These are phyloP conservation scores for Zaprionus obscuricornis DNA, from an alignment of 2,888 invertebrate species.

Conservation along the genomic window DNA sequence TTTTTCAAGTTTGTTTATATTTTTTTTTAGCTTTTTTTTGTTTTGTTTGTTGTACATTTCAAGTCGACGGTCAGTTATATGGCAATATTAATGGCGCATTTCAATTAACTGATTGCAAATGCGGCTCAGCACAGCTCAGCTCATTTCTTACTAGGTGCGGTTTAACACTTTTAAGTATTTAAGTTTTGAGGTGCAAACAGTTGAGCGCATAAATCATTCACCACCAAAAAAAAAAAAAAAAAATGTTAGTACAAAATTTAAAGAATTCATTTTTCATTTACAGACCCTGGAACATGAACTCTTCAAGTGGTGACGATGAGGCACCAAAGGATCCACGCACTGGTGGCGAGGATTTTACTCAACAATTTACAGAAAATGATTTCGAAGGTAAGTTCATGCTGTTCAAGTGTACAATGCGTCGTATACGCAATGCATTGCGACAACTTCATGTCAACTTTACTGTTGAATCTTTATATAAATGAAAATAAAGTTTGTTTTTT, in stretches of 20 bases:
- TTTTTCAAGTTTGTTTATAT: neutral
- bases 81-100: conserved; percentile 24
- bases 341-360: conserved; percentile 88
- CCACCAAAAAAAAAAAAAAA: too few relatives aligned
- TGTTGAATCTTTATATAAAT: conserved; percentile 2
- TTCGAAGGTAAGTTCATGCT: conserved; percentile 89
- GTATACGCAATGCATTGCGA: conserved; percentile 42
- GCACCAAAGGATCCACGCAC: conserved; percentile 94
- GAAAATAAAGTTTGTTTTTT: too few relatives aligned
- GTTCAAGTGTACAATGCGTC: conserved; percentile 20
- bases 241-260: too few relatives aligned
- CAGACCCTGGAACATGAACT: conserved; percentile 87
- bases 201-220: too few relatives aligned
- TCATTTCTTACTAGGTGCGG: neutral
- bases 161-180: conserved; percentile 5
- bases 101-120: conserved; percentile 35
- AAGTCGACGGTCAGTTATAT: conserved; percentile 18
- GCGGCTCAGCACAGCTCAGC: too few relatives aligned
- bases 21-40: conserved; percentile 6
- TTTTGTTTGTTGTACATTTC: conserved; percentile 28
- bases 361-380: conserved; percentile 93
- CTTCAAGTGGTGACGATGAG: conserved; percentile 87
- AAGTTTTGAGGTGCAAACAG: neutral
- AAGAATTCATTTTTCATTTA: conserved; percentile 44
- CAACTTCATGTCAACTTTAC: neutral